phyloP scores from a whole-genome alignment of 2,113 vertebrate genomes.

The Chiloscyllium plagiosum region DNA sequence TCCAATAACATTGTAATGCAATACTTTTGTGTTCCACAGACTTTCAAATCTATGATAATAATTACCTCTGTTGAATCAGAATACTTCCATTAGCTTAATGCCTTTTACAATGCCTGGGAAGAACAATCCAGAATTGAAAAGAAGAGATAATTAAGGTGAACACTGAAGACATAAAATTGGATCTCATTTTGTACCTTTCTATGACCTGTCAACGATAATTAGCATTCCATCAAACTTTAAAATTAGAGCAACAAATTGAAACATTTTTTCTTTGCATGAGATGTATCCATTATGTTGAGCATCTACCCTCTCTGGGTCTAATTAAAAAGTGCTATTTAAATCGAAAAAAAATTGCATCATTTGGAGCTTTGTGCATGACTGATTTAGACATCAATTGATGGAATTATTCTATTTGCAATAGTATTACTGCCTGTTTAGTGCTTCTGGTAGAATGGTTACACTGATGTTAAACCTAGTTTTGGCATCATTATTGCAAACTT shows the following conservation, averaged over 20 bases:
- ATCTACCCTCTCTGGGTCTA: not conserved
- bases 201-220: constrained; percentile 17
- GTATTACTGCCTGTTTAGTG: not conserved
- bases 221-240: constrained; percentile 14
- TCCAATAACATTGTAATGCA: not conserved
- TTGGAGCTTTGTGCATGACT: not conserved
- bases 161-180: not conserved
- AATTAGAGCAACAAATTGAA: not conserved
- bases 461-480: not conserved
- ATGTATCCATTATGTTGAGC: not conserved
- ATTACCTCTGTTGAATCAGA: constrained; percentile 12
- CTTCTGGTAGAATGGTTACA: too few species aligned
- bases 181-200: constrained; percentile 10
- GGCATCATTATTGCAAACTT: constrained; percentile 1
- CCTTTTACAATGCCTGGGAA: not conserved
- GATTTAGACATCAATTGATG: constrained; percentile 10
- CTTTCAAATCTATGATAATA: not conserved
- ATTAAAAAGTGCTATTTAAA: constrained; percentile 24
- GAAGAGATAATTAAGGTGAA: constrained; percentile 2
- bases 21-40: not conserved
- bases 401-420: not conserved
- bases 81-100: constrained; percentile 16
- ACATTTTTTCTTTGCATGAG: constrained; percentile 3
- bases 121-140: not conserved
- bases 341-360: not conserved